These are phyloP conservation scores for Drosophila leontia DNA, from an alignment of 1,140 invertebrate genomes.

Conservation along the genomic window DNA sequence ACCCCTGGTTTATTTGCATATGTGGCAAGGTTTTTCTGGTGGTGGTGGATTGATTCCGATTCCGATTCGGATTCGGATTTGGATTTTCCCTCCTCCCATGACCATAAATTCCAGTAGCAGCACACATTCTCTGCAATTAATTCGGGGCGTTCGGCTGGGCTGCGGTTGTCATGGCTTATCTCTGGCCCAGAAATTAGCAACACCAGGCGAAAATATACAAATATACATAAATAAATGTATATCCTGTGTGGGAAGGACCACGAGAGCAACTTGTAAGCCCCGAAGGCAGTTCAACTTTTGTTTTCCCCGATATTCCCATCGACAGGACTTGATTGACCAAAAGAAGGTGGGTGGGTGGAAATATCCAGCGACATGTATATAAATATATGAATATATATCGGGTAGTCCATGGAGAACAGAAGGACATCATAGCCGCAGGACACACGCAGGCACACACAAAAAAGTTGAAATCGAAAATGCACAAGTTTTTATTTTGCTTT, in stretches of 20 bases:
- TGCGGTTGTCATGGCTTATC: constrained; percentile 57
- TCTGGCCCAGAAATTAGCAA: constrained; percentile 45
- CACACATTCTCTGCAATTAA: constrained; percentile 64
- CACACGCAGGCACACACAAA: not conserved
- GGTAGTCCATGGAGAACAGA: not conserved
- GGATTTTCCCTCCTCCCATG: constrained; percentile 26
- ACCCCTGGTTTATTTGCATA: constrained; percentile 52
- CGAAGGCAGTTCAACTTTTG: constrained; percentile 36
- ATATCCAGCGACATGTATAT: not conserved
- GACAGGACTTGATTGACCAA: constrained; percentile 43
- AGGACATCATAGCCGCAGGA: constrained; percentile 16
- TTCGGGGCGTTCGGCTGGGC: constrained; percentile 43
- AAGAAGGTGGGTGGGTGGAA: not conserved
- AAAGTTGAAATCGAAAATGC: constrained; percentile 49
- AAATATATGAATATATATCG: not conserved
- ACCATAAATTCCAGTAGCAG: constrained; percentile 76
- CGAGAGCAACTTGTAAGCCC: constrained; percentile 13
- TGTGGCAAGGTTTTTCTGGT: constrained; percentile 14
- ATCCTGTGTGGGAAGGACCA: too few species aligned
- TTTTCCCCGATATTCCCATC: constrained; percentile 27
- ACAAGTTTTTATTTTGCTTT: constrained; percentile 28
- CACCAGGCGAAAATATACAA: constrained; percentile 19
- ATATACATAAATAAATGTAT: not conserved
- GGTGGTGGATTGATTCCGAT: constrained; percentile 32
- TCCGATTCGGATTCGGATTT: not conserved